Base-by-base conservation (phyloP, 2,797 vertebrate genomes). In the Eurystomus glaucurus region DNA sequence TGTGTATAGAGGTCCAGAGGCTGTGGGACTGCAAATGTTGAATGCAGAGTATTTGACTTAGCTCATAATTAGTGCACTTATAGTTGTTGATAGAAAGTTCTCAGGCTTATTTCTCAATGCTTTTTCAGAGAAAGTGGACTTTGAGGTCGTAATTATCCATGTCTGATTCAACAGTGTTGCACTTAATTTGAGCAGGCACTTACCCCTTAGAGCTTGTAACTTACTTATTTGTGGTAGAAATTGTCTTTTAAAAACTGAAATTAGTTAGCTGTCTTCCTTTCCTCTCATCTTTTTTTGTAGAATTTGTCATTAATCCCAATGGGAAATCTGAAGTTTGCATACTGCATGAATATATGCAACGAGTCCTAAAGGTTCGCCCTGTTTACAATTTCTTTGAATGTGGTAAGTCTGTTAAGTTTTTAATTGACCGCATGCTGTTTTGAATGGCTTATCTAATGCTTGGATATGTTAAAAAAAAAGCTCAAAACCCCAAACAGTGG, bases 301-400 rank as follows among this genome's bases (percentile, higher is more conserved):
- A 99, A 96, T 99, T 99, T 98, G 99, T 99, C 96, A 99, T 99
- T 97, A 99, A 99, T 98, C 99, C 99, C 55, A 99, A 99, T 66
- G 99, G 99, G 91, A 99, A 99, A 85, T 99, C 99, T 1, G 99
- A 99, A 98, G 99, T 99, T 96, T 99, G 99, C 98, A 99, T 99
- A 96, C 98, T 99, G 92, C 99, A 99, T 88, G 99, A 99, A 98
- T 99, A 99, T 98, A 99, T 99, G 99, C 99, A 99, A 98, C 99
- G 99, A 84, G 99, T 99, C 96, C 99, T 99, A 77, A 99, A 99
- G 98, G 99, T 99, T 98, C 99, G 99, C 97, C 99, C 99, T 97
- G 99, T 99, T 99, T 99, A 99, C 99, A 99, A 99, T 99, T 99
- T 99, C 98, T 99, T 99, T 99, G 99, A 99, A 99, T 99, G 99